Evolutionary conservation across 2,113 vertebrate genomes (phyloP).

Genomic region (Spea multiplicata): DNA sequence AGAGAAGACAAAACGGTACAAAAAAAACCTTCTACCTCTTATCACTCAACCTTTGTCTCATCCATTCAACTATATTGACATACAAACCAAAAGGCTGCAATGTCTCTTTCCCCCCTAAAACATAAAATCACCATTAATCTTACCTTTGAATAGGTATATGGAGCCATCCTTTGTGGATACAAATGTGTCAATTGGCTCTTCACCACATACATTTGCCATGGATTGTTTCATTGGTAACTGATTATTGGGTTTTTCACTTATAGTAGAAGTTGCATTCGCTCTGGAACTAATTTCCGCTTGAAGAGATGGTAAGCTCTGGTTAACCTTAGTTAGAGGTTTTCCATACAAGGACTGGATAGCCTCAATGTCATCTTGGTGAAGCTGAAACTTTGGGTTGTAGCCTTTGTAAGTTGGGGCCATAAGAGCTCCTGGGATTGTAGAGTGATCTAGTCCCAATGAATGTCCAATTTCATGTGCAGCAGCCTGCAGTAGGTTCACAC

Average conservation of each 20-base stretch:
- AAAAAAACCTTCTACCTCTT: too few species aligned
- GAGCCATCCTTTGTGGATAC: constrained; percentile 33
- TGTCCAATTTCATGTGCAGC: constrained; percentile 42
- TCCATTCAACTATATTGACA: too few species aligned
- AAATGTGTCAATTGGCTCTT: constrained; percentile 35
- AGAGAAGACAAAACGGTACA: too few species aligned
- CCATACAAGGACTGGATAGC: constrained; percentile 34
- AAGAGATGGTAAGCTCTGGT: background rate
- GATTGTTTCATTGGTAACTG: constrained; percentile 21
- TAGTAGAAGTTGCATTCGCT: background rate
- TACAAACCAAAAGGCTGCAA: background rate
- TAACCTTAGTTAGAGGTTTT: constrained; percentile 3
- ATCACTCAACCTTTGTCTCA: too few species aligned
- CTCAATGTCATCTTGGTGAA: constrained; percentile 36
- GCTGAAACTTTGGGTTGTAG: constrained; percentile 36
- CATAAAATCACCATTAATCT: background rate
- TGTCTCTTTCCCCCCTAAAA: too few species aligned
- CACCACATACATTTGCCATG: constrained; percentile 27
- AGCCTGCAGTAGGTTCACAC: constrained; percentile 36
- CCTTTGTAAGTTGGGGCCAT: constrained; percentile 43
- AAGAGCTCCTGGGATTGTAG: constrained; percentile 28
- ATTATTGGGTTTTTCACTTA: background rate
- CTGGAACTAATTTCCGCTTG: background rate
- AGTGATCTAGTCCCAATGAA: constrained; percentile 36
- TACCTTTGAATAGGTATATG: constrained; percentile 42